Percentiles rank a stretch among this genome's conserved stretches.
These are phyloP conservation scores for Pachyramphus minor DNA, from an alignment of 2,113 vertebrate genomes.

Conservation along the genomic window DNA sequence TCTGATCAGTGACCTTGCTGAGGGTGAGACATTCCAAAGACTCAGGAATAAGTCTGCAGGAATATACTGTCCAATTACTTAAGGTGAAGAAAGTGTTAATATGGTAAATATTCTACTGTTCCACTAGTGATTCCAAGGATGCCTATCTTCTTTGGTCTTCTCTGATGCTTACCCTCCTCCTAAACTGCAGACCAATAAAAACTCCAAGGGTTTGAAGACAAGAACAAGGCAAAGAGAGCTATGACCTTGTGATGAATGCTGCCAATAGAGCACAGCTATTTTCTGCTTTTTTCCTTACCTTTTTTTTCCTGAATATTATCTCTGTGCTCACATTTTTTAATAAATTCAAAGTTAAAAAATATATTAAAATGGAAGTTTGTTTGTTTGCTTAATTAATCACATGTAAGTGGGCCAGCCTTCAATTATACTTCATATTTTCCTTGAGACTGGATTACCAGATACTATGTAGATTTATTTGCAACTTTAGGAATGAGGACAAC, in stretches of 20 bases:
- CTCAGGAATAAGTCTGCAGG: not conserved
- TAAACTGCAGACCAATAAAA: not conserved
- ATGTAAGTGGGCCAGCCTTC: not conserved
- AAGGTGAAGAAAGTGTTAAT: not conserved
- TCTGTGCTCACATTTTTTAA: not conserved
- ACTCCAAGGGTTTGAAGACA: not conserved
- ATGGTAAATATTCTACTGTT: not conserved
- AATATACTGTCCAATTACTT: constrained; percentile 10
- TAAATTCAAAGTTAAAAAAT: not conserved
- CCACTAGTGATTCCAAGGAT: not conserved
- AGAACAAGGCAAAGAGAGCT: not conserved
- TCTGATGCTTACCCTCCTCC: not conserved
- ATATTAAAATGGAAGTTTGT: not conserved
- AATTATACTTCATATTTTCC: not conserved
- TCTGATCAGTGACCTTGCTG: not conserved
- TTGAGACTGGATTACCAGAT: not conserved
- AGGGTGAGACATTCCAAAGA: not conserved
- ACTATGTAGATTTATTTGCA: not conserved
- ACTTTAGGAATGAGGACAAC: not conserved
- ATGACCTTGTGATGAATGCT: not conserved
- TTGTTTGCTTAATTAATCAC: not conserved
- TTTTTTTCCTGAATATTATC: not conserved
- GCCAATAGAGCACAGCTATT: not conserved
- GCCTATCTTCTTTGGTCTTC: not conserved
- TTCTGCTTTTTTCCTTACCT: not conserved